Percentiles rank a stretch among this genome's conserved stretches.
These are phyloP conservation scores for Theodoxus fluviatilis DNA, from an alignment of 2,888 invertebrate genomes.

Conservation along the genomic window DNA sequence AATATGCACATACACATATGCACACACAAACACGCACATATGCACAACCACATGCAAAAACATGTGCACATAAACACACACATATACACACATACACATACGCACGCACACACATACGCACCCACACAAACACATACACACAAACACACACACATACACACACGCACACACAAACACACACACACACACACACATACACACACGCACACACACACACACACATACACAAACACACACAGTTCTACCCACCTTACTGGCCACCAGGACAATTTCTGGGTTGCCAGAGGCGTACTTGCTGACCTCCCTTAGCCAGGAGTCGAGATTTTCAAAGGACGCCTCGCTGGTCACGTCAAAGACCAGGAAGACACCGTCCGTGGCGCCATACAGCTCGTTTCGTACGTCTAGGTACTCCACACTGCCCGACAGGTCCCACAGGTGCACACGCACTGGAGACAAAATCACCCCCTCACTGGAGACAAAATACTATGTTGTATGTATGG, in stretches of 20 bases:
- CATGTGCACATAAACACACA: background rate
- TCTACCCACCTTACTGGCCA: conserved; percentile 53
- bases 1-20: background rate
- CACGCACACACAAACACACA: conserved; percentile 18
- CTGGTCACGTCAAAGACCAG: conserved; percentile 61
- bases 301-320: conserved; percentile 60
- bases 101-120: background rate
- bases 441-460: conserved; percentile 49
- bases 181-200: conserved; percentile 13
- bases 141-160: conserved; percentile 13
- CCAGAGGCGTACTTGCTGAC: conserved; percentile 46
- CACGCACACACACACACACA: background rate
- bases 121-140: background rate
- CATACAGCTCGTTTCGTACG: conserved; percentile 62
- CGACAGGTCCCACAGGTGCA: conserved; percentile 64
- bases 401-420: conserved; percentile 61
- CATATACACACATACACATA: conserved; percentile 26
- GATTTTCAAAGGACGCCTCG: conserved; percentile 53
- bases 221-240: background rate
- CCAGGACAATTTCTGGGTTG: conserved; percentile 46
- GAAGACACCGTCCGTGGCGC: conserved; percentile 58
- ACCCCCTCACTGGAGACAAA: background rate
- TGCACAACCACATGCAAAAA: background rate
- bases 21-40: background rate
- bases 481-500: background rate